These are phyloP conservation scores for Neosalanx taihuensis DNA, from an alignment of 2,797 vertebrate species.

Conservation along the genomic window DNA sequence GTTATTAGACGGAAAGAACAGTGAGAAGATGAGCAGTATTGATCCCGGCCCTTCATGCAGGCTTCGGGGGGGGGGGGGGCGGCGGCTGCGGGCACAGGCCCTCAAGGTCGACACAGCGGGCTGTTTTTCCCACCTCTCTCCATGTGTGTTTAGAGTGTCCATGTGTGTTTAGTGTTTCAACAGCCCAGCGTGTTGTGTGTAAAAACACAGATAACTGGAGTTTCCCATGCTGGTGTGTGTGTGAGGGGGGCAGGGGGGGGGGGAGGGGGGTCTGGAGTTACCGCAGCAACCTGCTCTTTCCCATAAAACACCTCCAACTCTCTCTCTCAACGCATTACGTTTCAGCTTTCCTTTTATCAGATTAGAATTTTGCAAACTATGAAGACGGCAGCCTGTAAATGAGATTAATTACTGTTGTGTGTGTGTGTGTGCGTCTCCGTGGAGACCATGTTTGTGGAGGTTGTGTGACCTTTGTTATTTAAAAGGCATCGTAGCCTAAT, in stretches of 20 bases:
- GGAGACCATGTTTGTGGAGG: conserved; percentile 43
- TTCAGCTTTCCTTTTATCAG: too few species aligned
- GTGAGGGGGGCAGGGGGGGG: not conserved
- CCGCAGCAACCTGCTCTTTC: too few species aligned
- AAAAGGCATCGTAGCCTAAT: conserved; percentile 64
- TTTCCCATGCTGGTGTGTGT: conserved; percentile 28
- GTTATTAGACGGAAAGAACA: too few species aligned
- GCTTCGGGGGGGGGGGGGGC: too few species aligned
- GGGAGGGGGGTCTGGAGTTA: not conserved
- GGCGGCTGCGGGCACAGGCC: too few species aligned
- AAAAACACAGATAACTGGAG: conserved; percentile 53
- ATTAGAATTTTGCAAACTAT: too few species aligned
- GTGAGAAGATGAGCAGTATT: too few species aligned
- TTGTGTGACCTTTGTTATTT: conserved; percentile 55
- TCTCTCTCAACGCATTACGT: too few species aligned
- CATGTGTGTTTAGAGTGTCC: conserved; percentile 40
- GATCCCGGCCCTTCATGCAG: too few species aligned
- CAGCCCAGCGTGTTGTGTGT: conserved; percentile 57
- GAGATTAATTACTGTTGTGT: conserved; percentile 67
- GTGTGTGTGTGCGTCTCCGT: conserved; percentile 51
- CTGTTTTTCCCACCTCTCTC: conserved; percentile 55
- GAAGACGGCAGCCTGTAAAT: conserved; percentile 34
- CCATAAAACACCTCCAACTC: too few species aligned
- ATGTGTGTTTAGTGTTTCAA: conserved; percentile 59
- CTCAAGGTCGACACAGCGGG: too few species aligned